These are phyloP conservation scores for Octodonta nipae DNA, from an alignment of 2,888 invertebrate species.

Conservation along the genomic window DNA sequence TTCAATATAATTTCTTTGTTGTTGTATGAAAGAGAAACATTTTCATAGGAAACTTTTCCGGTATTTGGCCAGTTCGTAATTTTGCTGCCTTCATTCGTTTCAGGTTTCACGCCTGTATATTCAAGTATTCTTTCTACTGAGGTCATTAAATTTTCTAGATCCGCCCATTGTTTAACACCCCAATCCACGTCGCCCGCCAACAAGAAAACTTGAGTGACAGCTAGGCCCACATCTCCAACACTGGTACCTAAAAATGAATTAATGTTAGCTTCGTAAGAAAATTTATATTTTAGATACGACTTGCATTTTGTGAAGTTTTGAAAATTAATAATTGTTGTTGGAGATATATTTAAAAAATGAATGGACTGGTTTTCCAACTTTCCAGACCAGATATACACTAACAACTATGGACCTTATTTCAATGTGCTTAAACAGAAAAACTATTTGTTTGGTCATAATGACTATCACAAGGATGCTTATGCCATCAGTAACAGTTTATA, in stretches of 20 bases:
- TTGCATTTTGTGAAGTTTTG: no score
- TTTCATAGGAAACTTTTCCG: constrained; percentile 55
- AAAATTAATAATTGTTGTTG: no score
- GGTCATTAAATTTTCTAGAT: constrained; percentile 67
- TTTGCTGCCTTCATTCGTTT: constrained; percentile 32
- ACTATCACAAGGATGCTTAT: no score
- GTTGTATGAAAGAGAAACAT: constrained; percentile 59
- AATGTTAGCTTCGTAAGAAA: no score
- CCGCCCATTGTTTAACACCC: constrained; percentile 70
- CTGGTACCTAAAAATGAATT: constrained; percentile 19
- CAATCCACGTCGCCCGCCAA: constrained; percentile 53
- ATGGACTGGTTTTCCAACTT: no score
- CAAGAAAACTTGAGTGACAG: constrained; percentile 67
- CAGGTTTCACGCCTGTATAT: constrained; percentile 36
- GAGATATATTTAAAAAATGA: no score
- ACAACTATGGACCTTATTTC: no score
- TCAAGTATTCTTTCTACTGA: constrained; percentile 66
- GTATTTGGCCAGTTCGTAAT: constrained; percentile 57
- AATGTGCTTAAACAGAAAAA: no score
- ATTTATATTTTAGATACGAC: no score
- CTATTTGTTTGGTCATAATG: no score
- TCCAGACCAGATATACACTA: no score
- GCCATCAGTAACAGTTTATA: no score
- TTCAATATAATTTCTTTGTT: constrained; percentile 59
- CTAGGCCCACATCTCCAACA: constrained; percentile 36